Evolutionary conservation across 2,113 vertebrate species (phyloP).

Genomic region (Calidris pygmaea): DNA sequence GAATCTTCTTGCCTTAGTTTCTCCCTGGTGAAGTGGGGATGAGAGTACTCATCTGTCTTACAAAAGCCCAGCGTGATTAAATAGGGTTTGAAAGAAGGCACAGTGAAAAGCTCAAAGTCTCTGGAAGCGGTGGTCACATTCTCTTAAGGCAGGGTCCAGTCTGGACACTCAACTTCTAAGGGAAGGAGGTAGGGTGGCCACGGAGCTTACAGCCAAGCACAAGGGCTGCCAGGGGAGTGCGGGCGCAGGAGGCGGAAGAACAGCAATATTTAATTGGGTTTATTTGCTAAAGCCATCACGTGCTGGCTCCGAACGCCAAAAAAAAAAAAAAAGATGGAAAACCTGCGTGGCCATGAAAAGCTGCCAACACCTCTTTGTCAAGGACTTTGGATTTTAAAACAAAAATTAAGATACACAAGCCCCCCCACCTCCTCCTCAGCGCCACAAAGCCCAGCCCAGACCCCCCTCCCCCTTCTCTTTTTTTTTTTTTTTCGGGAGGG

Average conservation of each 20-base stretch:
- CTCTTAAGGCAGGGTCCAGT: background rate
- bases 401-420: background rate
- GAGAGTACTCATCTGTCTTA: background rate
- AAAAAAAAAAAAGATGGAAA: background rate
- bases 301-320: background rate
- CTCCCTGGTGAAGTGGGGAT: background rate
- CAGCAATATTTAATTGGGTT: background rate
- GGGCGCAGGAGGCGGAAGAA: background rate
- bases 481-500: background rate
- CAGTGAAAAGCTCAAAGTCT: background rate
- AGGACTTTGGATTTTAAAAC: background rate
- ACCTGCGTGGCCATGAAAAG: background rate
- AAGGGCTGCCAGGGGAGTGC: background rate
- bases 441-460: background rate
- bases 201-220: background rate
- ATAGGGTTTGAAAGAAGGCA: background rate
- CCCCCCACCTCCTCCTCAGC: too few relatives aligned
- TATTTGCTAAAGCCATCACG: background rate
- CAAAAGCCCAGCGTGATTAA: fast-evolving
- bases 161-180: too few relatives aligned
- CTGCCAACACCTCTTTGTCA: background rate
- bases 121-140: background rate
- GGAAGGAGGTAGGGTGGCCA: fast-evolving
- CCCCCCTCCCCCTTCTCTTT: background rate
- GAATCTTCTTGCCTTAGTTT: background rate